phyloP scores from a whole-genome alignment of 2,888 invertebrate species.

The Hyles lineata region DNA sequence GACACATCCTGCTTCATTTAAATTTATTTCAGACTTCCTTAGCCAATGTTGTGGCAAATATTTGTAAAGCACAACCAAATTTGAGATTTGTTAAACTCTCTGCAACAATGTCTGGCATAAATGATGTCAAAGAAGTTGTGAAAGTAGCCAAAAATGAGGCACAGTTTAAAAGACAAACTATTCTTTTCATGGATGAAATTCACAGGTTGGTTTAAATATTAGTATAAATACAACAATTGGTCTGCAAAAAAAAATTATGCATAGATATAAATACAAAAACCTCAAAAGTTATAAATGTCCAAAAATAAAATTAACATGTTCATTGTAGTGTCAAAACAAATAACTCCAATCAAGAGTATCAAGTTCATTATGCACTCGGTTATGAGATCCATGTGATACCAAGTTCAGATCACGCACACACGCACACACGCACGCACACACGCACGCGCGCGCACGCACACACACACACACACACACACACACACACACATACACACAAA shows the following conservation, averaged over 20 bases:
- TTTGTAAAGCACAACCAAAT: slow-evolving; percentile 85
- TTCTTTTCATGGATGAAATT: slow-evolving; percentile 94
- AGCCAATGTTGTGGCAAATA: slow-evolving; percentile 89
- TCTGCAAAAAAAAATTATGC: no score
- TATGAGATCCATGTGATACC: no score
- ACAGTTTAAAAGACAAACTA: slow-evolving; percentile 88
- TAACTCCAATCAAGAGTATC: no score
- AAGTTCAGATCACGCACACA: no score
- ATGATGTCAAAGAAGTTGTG: slow-evolving; percentile 90
- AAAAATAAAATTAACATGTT: background rate
- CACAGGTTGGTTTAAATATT: slow-evolving; percentile 79
- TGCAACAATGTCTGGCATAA: slow-evolving; percentile 90
- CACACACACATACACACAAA: no score
- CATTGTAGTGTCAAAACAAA: background rate
- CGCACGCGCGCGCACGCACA: no score
- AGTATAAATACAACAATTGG: no score
- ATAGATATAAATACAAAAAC: no score
- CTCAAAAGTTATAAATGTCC: no score
- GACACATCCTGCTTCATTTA: background rate
- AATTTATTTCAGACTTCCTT: slow-evolving; percentile 87
- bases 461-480: no score
- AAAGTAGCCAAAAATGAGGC: slow-evolving; percentile 89
- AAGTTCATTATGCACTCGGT: no score
- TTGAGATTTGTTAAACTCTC: slow-evolving; percentile 90
- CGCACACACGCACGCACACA: no score